phyloP scores from a whole-genome alignment of 2,888 invertebrate genomes.

The Linnaemya tessellans region DNA sequence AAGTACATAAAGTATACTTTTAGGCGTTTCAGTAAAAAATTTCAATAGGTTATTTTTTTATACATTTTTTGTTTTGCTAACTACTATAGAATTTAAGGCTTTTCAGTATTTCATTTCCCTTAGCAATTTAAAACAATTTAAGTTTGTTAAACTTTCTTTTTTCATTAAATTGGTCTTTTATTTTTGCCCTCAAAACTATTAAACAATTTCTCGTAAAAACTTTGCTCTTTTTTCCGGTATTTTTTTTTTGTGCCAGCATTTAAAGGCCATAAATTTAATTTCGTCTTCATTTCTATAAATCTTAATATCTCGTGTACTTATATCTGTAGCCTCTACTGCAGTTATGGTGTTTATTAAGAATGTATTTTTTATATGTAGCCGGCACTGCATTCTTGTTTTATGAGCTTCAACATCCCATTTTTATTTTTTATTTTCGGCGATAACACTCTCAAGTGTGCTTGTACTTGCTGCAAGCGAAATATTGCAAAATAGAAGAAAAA shows the following conservation, averaged over 20 bases:
- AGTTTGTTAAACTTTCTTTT: constrained; percentile 31
- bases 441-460: constrained; percentile 41
- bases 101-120: neutral
- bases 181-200: constrained; percentile 9
- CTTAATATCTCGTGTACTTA: constrained; percentile 63
- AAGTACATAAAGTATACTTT: too few species aligned
- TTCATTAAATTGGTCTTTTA: neutral
- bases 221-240: constrained; percentile 27
- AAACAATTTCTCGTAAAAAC: constrained; percentile 1
- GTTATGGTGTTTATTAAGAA: constrained; percentile 68
- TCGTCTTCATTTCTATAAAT: constrained; percentile 61
- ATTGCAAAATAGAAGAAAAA: constrained; percentile 7
- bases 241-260: constrained; percentile 31
- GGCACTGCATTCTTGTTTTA: constrained; percentile 40
- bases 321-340: constrained; percentile 53
- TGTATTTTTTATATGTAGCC: constrained; percentile 33
- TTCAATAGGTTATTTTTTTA: neutral
- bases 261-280: constrained; percentile 64
- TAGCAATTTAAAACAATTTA: constrained; percentile 58
- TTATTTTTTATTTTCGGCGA: constrained; percentile 2
- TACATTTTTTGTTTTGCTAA: neutral
- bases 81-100: constrained; percentile 7
- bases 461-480: constrained; percentile 39
- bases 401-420: constrained; percentile 27
- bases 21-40: neutral